A percentile compares a stretch with the other conserved stretches of the same genome.
Evolutionary conservation across 2,797 vertebrate genomes (phyloP).

Genomic region (Morelia viridis): DNA sequence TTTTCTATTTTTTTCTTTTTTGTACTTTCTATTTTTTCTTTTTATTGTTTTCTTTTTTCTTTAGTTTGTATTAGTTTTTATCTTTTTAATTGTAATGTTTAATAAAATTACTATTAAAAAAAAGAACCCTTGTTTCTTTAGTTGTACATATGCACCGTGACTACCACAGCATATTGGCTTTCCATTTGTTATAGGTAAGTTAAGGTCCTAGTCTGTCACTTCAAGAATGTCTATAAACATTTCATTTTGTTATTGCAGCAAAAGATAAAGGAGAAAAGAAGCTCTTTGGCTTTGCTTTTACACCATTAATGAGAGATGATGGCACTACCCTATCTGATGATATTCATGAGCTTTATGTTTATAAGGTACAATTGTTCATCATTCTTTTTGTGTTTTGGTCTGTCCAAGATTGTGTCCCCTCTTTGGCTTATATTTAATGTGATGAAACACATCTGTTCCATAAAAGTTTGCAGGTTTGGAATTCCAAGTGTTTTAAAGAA

Average conservation of each 20-base stretch:
- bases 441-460: background rate
- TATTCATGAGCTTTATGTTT: conserved; percentile 96
- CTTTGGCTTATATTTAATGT: conserved; percentile 11
- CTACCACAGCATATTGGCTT: background rate
- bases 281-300: conserved; percentile 97
- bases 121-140: background rate
- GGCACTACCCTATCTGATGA: conserved; percentile 97
- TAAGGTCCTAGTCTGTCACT: background rate
- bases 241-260: conserved; percentile 74
- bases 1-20: too few relatives aligned
- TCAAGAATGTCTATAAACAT: background rate
- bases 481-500: background rate
- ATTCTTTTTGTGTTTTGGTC: background rate
- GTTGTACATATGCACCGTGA: background rate
- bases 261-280: conserved; percentile 99
- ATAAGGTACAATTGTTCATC: conserved; percentile 84
- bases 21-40: too few relatives aligned
- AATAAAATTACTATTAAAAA: too few relatives aligned
- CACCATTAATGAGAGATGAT: conserved; percentile 96
- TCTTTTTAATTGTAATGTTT: too few relatives aligned
- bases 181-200: background rate
- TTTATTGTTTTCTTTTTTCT: too few relatives aligned
- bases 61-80: too few relatives aligned
- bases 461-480: background rate
- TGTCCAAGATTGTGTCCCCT: conserved; percentile 3